phyloP scores from a whole-genome alignment of 2,797 vertebrate species.

The Enteromius fasciolatus region DNA sequence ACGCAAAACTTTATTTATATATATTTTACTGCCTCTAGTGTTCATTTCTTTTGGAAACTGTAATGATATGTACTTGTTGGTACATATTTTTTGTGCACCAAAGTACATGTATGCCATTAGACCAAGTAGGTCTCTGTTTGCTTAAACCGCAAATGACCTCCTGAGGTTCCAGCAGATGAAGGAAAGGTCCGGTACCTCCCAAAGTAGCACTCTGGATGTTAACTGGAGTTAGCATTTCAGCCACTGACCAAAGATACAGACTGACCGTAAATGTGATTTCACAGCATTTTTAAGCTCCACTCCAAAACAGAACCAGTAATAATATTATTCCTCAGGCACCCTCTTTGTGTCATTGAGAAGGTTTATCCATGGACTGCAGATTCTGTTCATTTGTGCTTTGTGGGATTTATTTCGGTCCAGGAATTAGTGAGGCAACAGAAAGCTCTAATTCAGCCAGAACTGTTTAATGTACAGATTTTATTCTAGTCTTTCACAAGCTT shows the following conservation, averaged over 20 bases:
- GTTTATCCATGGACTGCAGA: background rate
- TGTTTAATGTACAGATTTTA: too few relatives aligned
- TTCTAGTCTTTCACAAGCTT: background rate
- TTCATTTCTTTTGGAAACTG: background rate
- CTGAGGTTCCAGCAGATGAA: slow-evolving; percentile 43
- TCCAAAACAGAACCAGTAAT: slow-evolving; percentile 1
- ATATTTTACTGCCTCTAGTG: background rate
- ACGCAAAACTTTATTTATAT: too few relatives aligned
- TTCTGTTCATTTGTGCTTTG: background rate
- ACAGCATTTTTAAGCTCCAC: slow-evolving; percentile 38
- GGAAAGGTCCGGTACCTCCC: slow-evolving; percentile 18
- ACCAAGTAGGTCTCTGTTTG: too few relatives aligned
- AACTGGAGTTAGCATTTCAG: slow-evolving; percentile 37
- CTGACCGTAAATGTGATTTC: slow-evolving; percentile 41
- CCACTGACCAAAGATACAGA: slow-evolving; percentile 6
- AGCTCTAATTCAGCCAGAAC: background rate
- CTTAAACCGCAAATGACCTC: slow-evolving; percentile 27
- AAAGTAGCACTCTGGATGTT: slow-evolving; percentile 32
- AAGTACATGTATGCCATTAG: too few relatives aligned
- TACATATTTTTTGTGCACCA: background rate
- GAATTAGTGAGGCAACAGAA: slow-evolving; percentile 14
- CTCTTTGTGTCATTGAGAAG: slow-evolving; percentile 16
- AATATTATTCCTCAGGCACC: slow-evolving; percentile 1
- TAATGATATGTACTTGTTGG: background rate
- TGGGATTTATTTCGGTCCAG: background rate